Conservation (phyloP, 2,888 invertebrate species). For the Anodontia alba region DNA sequence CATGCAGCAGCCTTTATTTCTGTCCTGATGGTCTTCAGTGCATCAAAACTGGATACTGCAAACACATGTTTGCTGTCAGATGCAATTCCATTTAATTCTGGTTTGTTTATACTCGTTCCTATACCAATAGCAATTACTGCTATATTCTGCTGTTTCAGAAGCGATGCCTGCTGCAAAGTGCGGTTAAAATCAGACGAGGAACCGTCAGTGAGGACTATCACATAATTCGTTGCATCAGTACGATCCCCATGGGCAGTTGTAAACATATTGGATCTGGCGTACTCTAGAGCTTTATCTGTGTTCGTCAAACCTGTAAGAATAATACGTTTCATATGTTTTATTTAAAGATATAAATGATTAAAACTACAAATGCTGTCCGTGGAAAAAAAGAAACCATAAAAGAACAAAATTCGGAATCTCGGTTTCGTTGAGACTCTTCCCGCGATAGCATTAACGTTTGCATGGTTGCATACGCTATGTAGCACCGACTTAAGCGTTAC, state of each 20-base stretch:
- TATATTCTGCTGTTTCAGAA: slow-evolving; percentile 56
- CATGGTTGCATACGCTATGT: no score
- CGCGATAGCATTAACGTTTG: no score
- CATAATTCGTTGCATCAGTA: slow-evolving; percentile 50
- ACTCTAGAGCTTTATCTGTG: slow-evolving; percentile 62
- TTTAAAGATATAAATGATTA: no score
- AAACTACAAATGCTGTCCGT: no score
- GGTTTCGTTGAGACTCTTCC: no score
- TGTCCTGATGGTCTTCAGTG: slow-evolving; percentile 31
- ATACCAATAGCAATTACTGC: slow-evolving; percentile 66
- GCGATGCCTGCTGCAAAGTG: slow-evolving; percentile 55
- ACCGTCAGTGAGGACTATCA: slow-evolving; percentile 68
- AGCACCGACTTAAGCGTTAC: no score
- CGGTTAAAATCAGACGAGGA: slow-evolving; percentile 49
- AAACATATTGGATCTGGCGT: slow-evolving; percentile 57
- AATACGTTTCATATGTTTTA: neutral
- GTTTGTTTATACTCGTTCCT: slow-evolving; percentile 56
- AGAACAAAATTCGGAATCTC: no score
- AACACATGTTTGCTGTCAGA: slow-evolving; percentile 52
- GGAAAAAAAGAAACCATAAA: no score
- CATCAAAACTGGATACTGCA: slow-evolving; percentile 46
- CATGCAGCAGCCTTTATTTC: slow-evolving; percentile 46
- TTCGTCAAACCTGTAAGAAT: slow-evolving; percentile 53
- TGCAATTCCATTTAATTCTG: slow-evolving; percentile 63
- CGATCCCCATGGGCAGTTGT: slow-evolving; percentile 54